A percentile compares a stretch with the other conserved stretches of the same genome.
Conservation (phyloP, 2,888 invertebrate genomes). For the Andrena haemorrhoa region DNA sequence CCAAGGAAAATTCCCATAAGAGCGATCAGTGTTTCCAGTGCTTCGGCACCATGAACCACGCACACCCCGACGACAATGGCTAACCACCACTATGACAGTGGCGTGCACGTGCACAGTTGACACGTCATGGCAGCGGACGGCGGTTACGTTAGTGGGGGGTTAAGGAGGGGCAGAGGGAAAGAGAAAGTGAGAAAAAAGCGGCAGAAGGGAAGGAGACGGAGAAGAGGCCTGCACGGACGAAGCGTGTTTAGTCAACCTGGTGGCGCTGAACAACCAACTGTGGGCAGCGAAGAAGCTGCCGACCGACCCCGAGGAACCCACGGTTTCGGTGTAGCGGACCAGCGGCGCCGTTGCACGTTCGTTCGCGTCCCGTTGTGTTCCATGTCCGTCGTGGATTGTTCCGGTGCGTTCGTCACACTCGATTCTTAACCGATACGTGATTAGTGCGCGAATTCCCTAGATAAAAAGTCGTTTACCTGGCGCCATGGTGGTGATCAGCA, state of each 20-base stretch:
- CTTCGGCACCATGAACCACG: conserved; percentile 31
- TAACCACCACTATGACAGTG: conserved; percentile 25
- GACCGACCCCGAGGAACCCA: conserved; percentile 56
- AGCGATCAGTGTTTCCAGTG: not conserved
- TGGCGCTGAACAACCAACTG: conserved; percentile 76
- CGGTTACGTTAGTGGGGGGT: conserved; percentile 38
- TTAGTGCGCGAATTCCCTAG: conserved; percentile 17
- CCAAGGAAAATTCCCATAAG: conserved; percentile 26
- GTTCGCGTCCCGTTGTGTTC: conserved; percentile 46
- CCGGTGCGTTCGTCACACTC: not conserved
- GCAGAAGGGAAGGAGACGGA: conserved; percentile 61
- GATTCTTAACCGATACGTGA: conserved; percentile 31
- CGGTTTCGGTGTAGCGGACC: conserved; percentile 49
- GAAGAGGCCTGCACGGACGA: conserved; percentile 63
- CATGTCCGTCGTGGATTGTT: conserved; percentile 16
- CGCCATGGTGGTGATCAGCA: conserved; percentile 85
- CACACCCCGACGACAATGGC: conserved; percentile 6
- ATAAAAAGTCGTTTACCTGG: not conserved
- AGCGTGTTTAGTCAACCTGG: conserved; percentile 80
- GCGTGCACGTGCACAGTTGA: conserved; percentile 50
- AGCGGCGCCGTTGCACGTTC: conserved; percentile 53
- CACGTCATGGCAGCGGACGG: conserved; percentile 61
- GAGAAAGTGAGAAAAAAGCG: conserved; percentile 59
- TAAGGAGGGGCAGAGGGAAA: conserved; percentile 59
- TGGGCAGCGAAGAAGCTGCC: conserved; percentile 66